Conservation (phyloP, 1,140 invertebrate species). For the Gryllus bimaculatus region DNA sequence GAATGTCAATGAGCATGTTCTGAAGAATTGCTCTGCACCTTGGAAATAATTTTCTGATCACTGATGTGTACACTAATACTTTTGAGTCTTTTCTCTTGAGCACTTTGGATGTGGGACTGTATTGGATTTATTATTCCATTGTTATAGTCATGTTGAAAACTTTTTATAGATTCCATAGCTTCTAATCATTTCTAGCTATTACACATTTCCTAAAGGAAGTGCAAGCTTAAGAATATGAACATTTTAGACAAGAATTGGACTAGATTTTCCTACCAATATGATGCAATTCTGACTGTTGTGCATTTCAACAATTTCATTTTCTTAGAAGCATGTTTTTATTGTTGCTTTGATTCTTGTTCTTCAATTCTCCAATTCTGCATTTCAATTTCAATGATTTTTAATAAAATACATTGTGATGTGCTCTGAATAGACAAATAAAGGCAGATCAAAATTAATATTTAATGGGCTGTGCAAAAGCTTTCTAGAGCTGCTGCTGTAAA, state of each 20-base stretch:
- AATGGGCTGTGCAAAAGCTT: too few species aligned
- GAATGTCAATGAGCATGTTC: not conserved
- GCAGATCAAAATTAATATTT: too few species aligned
- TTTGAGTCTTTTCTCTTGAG: not conserved
- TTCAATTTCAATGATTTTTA: not conserved
- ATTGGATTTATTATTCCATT: not conserved
- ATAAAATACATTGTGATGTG: too few species aligned
- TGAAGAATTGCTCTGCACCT: not conserved
- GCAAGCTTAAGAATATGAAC: not conserved
- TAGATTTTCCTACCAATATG: not conserved
- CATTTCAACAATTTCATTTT: not conserved
- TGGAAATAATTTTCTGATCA: constrained; percentile 2
- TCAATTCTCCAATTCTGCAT: not conserved
- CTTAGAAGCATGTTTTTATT: not conserved
- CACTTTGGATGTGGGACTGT: not conserved
- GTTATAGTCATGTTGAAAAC: not conserved
- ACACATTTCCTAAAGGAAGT: not conserved
- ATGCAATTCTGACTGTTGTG: too few species aligned
- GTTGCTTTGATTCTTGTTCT: not conserved
- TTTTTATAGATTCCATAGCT: not conserved
- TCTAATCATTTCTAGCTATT: not conserved
- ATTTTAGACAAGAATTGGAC: not conserved
- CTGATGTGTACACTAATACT: not conserved
- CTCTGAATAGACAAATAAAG: too few species aligned
- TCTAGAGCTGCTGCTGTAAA: too few species aligned